A percentile compares a stretch with the other conserved stretches of the same genome.
Evolutionary conservation across 2,888 invertebrate species (phyloP).

Genomic region (Leptarthrus brevirostris): DNA sequence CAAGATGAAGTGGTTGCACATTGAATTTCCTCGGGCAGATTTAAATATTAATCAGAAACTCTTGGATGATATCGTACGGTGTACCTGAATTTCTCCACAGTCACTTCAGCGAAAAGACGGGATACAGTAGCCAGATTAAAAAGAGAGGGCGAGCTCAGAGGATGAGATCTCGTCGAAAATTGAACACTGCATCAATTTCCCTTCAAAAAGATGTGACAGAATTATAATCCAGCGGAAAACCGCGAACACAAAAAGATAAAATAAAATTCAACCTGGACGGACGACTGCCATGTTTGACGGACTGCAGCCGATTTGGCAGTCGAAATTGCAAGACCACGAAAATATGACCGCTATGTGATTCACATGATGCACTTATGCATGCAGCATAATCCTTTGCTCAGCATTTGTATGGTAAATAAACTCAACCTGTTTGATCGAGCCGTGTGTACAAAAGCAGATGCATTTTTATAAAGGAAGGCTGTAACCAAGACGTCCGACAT

Average conservation of each 20-base stretch:
- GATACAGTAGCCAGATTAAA: conserved; percentile 7
- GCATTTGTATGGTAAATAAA: conserved; percentile 41
- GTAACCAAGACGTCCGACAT: conserved; percentile 17
- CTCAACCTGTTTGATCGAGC: conserved; percentile 41
- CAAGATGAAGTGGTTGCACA: conserved; percentile 27
- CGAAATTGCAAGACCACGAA: conserved; percentile 13
- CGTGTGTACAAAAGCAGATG: conserved; percentile 28
- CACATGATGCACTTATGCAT: conserved; percentile 36
- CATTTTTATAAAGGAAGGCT: conserved; percentile 21
- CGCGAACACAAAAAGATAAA: not conserved
- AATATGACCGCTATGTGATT: conserved; percentile 31
- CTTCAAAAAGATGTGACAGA: conserved; percentile 39
- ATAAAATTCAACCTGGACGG: not conserved
- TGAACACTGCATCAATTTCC: not conserved
- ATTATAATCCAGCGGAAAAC: conserved; percentile 39
- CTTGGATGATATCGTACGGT: not conserved
- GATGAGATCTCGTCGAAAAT: not conserved
- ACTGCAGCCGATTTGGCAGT: conserved; percentile 32
- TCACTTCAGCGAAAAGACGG: not conserved
- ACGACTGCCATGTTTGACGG: conserved; percentile 22
- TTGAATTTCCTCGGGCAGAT: conserved; percentile 40
- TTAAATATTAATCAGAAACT: conserved; percentile 42
- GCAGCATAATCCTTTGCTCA: not conserved
- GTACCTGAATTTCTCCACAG: too few species aligned
- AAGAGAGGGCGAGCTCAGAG: not conserved